phyloP scores from a whole-genome alignment of 2,888 invertebrate species.

The Tipula unca region DNA sequence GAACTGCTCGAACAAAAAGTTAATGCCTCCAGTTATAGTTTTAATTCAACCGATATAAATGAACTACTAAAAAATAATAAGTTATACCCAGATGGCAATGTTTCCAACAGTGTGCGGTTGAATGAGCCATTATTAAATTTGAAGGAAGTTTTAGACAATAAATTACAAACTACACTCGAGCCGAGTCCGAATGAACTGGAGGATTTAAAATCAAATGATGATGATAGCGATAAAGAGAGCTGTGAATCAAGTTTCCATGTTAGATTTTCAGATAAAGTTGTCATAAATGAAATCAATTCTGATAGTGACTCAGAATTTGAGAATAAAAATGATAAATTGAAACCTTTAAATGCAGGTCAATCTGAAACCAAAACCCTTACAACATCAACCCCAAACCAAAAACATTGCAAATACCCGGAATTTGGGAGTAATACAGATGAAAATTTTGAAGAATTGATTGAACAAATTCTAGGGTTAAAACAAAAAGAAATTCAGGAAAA shows the following conservation, averaged over 20 bases:
- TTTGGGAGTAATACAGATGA: conserved; percentile 34
- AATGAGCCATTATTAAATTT: conserved; percentile 36
- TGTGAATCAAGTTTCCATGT: conserved; percentile 22
- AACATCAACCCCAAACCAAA: conserved; percentile 25
- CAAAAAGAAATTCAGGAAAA: conserved; percentile 29
- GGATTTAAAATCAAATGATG: conserved; percentile 20
- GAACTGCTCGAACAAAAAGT: conserved; percentile 69
- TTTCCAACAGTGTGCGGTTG: background rate
- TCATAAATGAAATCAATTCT: conserved; percentile 22
- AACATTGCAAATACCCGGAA: conserved; percentile 25
- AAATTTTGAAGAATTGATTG: conserved; percentile 25
- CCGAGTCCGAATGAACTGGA: conserved; percentile 17
- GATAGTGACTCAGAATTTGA: conserved; percentile 22
- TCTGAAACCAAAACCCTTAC: conserved; percentile 25
- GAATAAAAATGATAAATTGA: background rate
- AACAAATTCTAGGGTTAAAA: conserved; percentile 20
- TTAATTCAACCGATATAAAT: conserved; percentile 56
- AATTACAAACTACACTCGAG: background rate
- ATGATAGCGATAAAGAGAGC: conserved; percentile 20
- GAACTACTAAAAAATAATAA: conserved; percentile 33
- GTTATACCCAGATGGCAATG: background rate
- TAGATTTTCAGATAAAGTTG: conserved; percentile 24
- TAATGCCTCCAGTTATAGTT: conserved; percentile 59
- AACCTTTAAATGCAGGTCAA: conserved; percentile 20
- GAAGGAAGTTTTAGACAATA: conserved; percentile 33